Evolutionary conservation across 2,888 invertebrate species (phyloP).

Genomic region (Gari tellinella): DNA sequence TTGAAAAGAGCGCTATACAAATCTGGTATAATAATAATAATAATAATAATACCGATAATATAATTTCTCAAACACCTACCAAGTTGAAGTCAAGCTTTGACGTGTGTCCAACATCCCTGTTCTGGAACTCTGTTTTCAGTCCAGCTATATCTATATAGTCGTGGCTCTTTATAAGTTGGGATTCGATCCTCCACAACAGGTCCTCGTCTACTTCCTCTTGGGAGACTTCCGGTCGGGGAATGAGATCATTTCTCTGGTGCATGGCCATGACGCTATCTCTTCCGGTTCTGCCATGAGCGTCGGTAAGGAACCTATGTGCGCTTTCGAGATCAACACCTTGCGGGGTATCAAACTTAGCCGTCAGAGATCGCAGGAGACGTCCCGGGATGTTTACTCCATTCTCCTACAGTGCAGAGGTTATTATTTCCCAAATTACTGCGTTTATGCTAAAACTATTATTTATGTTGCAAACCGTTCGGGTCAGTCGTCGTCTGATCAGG

Average conservation of each 20-base stretch:
- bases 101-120: conserved; percentile 51
- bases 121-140: conserved; percentile 68
- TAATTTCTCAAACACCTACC: conserved; percentile 33
- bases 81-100: conserved; percentile 56
- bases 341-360: conserved; percentile 72
- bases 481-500: too few relatives aligned
- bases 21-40: too few relatives aligned
- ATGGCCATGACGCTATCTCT: conserved; percentile 82
- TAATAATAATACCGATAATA: too few relatives aligned
- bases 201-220: conserved; percentile 79
- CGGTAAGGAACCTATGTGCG: conserved; percentile 73
- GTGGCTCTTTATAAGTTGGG: conserved; percentile 71
- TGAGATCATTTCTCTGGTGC: conserved; percentile 70
- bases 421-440: too few relatives aligned
- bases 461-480: too few relatives aligned
- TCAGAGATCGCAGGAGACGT: conserved; percentile 72
- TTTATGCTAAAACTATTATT: too few relatives aligned
- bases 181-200: conserved; percentile 75
- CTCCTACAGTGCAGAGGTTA: too few relatives aligned
- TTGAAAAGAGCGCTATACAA: too few relatives aligned
- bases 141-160: conserved; percentile 73
- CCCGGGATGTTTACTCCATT: conserved; percentile 74
- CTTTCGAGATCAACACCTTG: conserved; percentile 79
- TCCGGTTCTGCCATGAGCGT: conserved; percentile 78
- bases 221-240: conserved; percentile 58